Evolutionary conservation across 2,113 vertebrate genomes (phyloP), one percentile per base, ranked within the genome.

Genomic region (Thermophis baileyi): DNA sequence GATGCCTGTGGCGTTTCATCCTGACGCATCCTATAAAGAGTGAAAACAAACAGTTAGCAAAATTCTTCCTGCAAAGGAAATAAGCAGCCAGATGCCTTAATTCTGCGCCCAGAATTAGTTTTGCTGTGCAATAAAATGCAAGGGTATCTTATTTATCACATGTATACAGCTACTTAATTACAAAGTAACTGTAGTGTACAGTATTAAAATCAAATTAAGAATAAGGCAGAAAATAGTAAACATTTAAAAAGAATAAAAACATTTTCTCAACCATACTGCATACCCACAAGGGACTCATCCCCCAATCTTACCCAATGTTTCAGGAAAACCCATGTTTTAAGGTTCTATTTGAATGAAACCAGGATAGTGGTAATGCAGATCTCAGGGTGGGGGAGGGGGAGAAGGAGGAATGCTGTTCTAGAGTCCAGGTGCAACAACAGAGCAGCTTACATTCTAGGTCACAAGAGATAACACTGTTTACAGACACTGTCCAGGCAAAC

Each of bases 1-100:
- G 97, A 96, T 97, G 98, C 98, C 98, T 98, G 97, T 98, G 98
- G 94, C 99, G 98, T 98, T 99, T 99, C 99, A 99, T 99, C 98
- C 97, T 99, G 98, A 98, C 96, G 98, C 98, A 98, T 99, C 98
- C 99, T 99, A 96, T 93, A 94, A 92, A 96, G 93, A 51, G 11
- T 25, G 74, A 95, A 87, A 93, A 92, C 94, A 96, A 96, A 81
- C 95, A 95, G 96, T 94, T 94, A 94, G 96, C 60, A 93, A 53
- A 85, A 96, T 91, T 90, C 89, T 55, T 94, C 92, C 93, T 91
- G 95, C 87, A 86, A 94, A 87, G 90, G 92, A 97, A 96, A 92
- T 51, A 88, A 35, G 91, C 91, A 3, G 22, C 14, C 93, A 95
- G 6, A 81, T 93, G 94, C 7, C 35, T 24, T 16, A 7, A 81